A percentile compares a stretch with the other conserved stretches of the same genome.
Evolutionary conservation across 64 coral and sea anemone species (phyloP).

Genomic region (Cladopsammia gracilis): DNA sequence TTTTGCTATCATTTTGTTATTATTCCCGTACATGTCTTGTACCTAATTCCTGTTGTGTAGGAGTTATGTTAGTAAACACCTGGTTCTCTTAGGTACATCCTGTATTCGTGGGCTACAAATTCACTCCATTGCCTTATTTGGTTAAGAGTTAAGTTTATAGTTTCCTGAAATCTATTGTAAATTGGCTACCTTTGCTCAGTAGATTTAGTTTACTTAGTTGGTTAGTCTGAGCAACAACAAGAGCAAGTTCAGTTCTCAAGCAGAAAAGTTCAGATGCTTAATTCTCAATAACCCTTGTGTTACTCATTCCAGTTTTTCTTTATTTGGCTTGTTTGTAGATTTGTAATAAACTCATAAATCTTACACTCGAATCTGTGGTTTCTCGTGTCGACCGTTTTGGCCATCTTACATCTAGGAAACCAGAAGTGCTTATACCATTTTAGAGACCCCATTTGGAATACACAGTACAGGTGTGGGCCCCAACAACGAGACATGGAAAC

Average conservation of each 20-base stretch:
- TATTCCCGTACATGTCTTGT: background rate
- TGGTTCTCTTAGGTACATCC: background rate
- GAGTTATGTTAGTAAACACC: constrained; percentile 1
- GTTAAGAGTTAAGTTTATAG: background rate
- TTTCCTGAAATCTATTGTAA: background rate
- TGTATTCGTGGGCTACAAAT: background rate
- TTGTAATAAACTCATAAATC: too few species aligned
- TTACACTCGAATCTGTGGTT: too few species aligned
- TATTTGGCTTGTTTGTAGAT: background rate
- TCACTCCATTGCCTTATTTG: background rate
- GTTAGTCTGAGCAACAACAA: too few species aligned
- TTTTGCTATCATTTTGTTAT: too few species aligned
- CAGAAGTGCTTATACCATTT: background rate
- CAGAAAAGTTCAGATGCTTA: background rate
- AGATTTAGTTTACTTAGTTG: background rate
- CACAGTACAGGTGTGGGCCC: background rate
- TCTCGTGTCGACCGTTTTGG: too few species aligned
- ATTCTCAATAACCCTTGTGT: background rate
- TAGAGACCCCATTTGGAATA: background rate
- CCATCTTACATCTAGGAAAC: background rate
- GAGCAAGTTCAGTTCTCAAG: background rate
- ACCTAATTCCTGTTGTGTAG: background rate
- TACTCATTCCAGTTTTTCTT: background rate
- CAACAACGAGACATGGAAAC: background rate
- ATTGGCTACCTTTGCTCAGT: constrained; percentile 2